phyloP scores from a whole-genome alignment of 1,140 invertebrate genomes.

The Panonychus citri region DNA sequence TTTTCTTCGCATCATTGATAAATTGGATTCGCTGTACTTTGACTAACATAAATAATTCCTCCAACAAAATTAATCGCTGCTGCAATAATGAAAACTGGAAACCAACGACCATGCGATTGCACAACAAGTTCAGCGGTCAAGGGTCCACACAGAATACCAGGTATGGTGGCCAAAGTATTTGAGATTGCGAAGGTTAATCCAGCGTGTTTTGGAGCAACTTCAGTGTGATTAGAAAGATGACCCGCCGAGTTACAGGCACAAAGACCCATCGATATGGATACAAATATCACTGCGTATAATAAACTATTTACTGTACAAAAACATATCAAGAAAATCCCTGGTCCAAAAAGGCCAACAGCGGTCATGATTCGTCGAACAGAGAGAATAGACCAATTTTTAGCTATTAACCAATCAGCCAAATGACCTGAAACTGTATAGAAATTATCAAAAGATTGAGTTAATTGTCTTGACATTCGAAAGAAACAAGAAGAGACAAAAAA shows the following conservation, averaged over 20 bases:
- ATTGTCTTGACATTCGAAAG: not conserved
- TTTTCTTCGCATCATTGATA: too few relatives aligned
- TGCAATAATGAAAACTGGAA: constrained; percentile 47
- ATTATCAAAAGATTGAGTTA: not conserved
- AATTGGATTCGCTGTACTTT: constrained; percentile 38
- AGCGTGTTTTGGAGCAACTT: constrained; percentile 52
- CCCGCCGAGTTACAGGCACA: constrained; percentile 54
- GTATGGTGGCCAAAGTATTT: constrained; percentile 52
- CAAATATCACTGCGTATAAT: constrained; percentile 40
- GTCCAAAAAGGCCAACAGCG: constrained; percentile 44
- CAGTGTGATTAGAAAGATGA: constrained; percentile 53
- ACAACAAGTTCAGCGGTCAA: constrained; percentile 48
- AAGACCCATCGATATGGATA: constrained; percentile 50
- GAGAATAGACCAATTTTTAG: constrained; percentile 41
- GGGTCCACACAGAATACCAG: constrained; percentile 51
- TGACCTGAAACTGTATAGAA: constrained; percentile 36
- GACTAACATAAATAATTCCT: constrained; percentile 46
- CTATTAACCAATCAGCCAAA: constrained; percentile 41
- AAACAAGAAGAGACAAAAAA: not conserved
- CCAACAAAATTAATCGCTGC: constrained; percentile 49
- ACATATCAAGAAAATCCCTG: constrained; percentile 42
- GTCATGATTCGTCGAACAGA: constrained; percentile 51
- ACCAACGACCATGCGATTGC: constrained; percentile 43
- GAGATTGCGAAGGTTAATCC: constrained; percentile 55
- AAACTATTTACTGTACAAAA: constrained; percentile 49